phyloP scores from a whole-genome alignment of 2,113 vertebrate species.

The Phaethon lepturus region DNA sequence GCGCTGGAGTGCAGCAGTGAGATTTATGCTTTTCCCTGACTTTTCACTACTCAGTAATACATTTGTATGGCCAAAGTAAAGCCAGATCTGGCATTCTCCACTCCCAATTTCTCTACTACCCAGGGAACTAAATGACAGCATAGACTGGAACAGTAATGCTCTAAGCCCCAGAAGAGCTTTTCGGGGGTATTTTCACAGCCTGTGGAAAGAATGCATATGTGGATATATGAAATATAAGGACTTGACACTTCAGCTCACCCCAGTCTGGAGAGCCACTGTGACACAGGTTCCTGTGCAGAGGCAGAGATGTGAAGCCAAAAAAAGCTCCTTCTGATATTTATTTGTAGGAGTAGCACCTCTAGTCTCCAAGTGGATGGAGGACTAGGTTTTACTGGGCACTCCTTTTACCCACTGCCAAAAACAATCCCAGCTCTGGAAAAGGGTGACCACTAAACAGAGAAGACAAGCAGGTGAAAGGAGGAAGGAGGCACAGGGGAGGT shows the following conservation, averaged over 20 bases:
- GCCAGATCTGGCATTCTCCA: conserved; percentile 49
- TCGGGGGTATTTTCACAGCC: conserved; percentile 31
- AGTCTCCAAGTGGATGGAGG: background rate
- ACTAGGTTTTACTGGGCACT: background rate
- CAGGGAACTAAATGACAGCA: conserved; percentile 42
- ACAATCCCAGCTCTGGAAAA: background rate
- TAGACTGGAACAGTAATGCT: conserved; percentile 30
- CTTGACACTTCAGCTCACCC: conserved; percentile 23
- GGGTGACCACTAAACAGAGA: background rate
- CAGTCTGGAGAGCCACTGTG: background rate
- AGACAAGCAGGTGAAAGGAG: background rate
- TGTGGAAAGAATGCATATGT: conserved; percentile 19
- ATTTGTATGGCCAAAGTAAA: conserved; percentile 61
- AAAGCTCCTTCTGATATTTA: background rate
- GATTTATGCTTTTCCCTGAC: conserved; percentile 65
- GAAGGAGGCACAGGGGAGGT: background rate
- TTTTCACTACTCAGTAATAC: conserved; percentile 54
- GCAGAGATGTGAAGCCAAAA: background rate
- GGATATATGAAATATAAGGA: conserved; percentile 33
- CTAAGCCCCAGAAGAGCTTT: conserved; percentile 44
- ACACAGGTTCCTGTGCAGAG: conserved; percentile 25
- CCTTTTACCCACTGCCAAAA: background rate
- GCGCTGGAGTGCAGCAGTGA: conserved; percentile 27
- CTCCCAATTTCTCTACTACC: background rate
- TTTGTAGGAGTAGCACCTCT: conserved; percentile 1